Evolutionary conservation across 1,140 invertebrate species (phyloP).

Genomic region (Drosophila nigromelanica): DNA sequence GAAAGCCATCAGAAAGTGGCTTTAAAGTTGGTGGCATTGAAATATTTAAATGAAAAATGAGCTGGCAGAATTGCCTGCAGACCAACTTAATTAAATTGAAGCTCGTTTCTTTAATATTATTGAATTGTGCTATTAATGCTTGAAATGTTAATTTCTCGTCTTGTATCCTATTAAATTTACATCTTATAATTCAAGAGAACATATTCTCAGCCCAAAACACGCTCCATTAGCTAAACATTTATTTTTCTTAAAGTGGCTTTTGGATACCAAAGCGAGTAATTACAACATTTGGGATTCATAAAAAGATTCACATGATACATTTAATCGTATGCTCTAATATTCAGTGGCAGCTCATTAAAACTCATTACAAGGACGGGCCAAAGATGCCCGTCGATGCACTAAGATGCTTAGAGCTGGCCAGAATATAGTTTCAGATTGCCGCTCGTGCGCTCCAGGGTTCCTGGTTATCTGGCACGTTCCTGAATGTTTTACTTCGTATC

Average conservation of each 20-base stretch:
- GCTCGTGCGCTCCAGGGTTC: neutral
- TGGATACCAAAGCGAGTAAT: neutral
- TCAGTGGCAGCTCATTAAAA: constrained; percentile 57
- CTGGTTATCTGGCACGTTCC: neutral
- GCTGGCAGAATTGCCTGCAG: neutral
- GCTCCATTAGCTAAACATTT: neutral
- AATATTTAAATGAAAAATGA: neutral
- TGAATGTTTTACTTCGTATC: constrained; percentile 20
- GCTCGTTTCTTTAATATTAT: neutral
- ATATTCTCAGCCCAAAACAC: too few relatives aligned
- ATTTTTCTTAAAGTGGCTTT: neutral
- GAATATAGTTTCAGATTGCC: constrained; percentile 59
- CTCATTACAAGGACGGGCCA: constrained; percentile 29
- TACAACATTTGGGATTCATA: neutral
- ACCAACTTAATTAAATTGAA: neutral
- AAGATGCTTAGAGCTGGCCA: constrained; percentile 4
- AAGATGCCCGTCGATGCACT: neutral
- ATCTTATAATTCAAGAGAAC: neutral
- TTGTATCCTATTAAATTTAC: too few relatives aligned
- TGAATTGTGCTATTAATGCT: too few relatives aligned
- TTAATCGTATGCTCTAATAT: constrained; percentile 13
- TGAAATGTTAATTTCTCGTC: too few relatives aligned
- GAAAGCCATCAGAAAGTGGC: constrained; percentile 14
- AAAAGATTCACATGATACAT: constrained; percentile 32
- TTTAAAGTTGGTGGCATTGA: constrained; percentile 8